A percentile compares a stretch with the other conserved stretches of the same genome.
Conservation (phyloP, 2,113 vertebrate species). For the Engystomops pustulosus region DNA sequence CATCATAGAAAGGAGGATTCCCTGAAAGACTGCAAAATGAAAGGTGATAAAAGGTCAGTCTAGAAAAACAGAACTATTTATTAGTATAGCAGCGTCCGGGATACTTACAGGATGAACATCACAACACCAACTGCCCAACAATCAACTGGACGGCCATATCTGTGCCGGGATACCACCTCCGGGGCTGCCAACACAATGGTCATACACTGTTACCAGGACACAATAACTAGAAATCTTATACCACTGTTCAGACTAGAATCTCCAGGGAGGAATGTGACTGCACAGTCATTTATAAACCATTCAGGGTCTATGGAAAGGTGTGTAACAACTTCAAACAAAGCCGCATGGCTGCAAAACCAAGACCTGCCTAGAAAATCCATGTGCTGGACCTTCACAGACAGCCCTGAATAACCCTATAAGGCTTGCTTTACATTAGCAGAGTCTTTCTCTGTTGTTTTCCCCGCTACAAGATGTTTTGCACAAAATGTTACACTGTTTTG, state of each 20-base stretch:
- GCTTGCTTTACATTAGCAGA: too few relatives aligned
- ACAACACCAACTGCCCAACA: slow-evolving; percentile 87
- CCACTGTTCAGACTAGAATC: too few relatives aligned
- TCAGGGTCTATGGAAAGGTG: neutral
- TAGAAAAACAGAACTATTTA: neutral
- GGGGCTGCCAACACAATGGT: slow-evolving; percentile 70
- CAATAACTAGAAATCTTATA: too few relatives aligned
- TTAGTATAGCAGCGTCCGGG: too few relatives aligned
- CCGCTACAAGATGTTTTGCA: too few relatives aligned
- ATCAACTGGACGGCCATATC: slow-evolving; percentile 84
- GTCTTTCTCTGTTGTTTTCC: too few relatives aligned
- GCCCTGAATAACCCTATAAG: too few relatives aligned
- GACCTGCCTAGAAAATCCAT: too few relatives aligned
- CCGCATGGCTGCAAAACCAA: too few relatives aligned
- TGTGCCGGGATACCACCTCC: slow-evolving; percentile 82
- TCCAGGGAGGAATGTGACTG: too few relatives aligned
- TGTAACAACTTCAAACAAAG: neutral
- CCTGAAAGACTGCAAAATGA: slow-evolving; percentile 73
- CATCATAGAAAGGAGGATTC: slow-evolving; percentile 85
- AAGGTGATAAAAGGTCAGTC: neutral
- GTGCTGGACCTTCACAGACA: too few relatives aligned
- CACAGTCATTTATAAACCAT: neutral
- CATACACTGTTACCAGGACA: neutral
- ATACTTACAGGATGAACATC: slow-evolving; percentile 84
- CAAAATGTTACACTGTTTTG: too few relatives aligned